phyloP scores from a whole-genome alignment of 2,113 vertebrate genomes.

The Tyto alba region DNA sequence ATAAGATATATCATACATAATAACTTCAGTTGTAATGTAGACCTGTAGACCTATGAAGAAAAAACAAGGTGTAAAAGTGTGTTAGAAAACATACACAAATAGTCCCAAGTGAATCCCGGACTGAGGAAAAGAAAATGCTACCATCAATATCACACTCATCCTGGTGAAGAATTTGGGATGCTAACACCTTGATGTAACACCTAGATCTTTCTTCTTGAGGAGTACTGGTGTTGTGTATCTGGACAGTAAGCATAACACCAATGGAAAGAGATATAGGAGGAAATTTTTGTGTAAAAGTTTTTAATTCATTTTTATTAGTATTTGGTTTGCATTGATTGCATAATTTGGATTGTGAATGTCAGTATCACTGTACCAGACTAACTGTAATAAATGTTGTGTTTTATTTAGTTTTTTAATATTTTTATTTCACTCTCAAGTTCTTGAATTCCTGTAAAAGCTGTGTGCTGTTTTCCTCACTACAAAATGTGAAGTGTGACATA shows the following conservation, averaged over 20 bases:
- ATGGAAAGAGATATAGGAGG: neutral
- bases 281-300: neutral
- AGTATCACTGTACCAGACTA: neutral
- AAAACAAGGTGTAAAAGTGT: neutral
- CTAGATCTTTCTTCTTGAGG: neutral
- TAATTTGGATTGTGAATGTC: neutral
- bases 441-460: neutral
- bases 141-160: neutral
- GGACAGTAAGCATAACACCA: neutral
- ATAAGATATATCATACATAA: neutral
- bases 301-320: neutral
- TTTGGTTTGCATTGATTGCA: neutral
- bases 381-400: neutral
- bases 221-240: neutral
- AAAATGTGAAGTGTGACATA: neutral
- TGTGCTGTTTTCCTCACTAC: rapidly evolving
- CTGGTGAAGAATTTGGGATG: neutral
- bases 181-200: neutral
- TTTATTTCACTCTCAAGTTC: neutral
- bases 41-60: neutral
- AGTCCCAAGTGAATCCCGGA: neutral
- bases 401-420: neutral
- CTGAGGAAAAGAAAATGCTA: neutral
- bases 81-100: neutral
- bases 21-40: neutral